phyloP scores from a whole-genome alignment of 1,140 invertebrate genomes.

The Macrostomum lignano region DNA sequence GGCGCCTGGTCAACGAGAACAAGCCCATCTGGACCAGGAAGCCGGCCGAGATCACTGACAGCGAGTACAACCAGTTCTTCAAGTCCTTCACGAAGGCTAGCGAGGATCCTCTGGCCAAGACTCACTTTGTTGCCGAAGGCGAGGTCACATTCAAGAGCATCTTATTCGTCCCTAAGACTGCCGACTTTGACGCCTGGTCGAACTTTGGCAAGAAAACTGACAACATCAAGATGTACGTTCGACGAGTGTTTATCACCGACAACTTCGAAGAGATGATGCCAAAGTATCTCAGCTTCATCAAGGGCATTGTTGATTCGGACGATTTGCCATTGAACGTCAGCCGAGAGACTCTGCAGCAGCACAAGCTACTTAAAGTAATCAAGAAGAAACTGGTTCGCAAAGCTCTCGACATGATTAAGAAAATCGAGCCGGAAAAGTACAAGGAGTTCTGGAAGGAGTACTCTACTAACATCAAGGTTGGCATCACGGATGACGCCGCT shows the following conservation, averaged over 20 bases:
- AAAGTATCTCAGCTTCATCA: conserved; percentile 71
- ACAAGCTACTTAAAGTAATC: conserved; percentile 91
- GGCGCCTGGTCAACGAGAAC: conserved; percentile 74
- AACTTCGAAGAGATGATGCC: conserved; percentile 97
- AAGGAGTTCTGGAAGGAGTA: conserved; percentile 94
- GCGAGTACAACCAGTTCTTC: conserved; percentile 76
- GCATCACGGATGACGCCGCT: conserved; percentile 80
- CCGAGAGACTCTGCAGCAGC: conserved; percentile 74
- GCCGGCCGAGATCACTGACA: conserved; percentile 48
- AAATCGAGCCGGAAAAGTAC: conserved; percentile 63
- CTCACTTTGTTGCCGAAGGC: conserved; percentile 93
- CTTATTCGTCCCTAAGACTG: conserved; percentile 57
- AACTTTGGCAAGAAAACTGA: conserved; percentile 71
- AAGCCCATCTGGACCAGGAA: conserved; percentile 91
- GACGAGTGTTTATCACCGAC: conserved; percentile 92
- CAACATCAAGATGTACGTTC: conserved; percentile 79
- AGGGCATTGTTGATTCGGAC: conserved; percentile 86
- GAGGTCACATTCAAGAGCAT: conserved; percentile 93
- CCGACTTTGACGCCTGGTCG: conserved; percentile 71
- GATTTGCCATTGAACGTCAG: conserved; percentile 92
- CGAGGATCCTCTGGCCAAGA: conserved; percentile 59
- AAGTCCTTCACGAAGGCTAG: conserved; percentile 68
- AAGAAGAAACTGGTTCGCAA: conserved; percentile 94
- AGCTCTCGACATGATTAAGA: conserved; percentile 89
- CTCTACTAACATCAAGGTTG: conserved; percentile 51